These are phyloP conservation scores for Melinaea menophilus DNA, from an alignment of 2,888 invertebrate genomes.

Conservation along the genomic window DNA sequence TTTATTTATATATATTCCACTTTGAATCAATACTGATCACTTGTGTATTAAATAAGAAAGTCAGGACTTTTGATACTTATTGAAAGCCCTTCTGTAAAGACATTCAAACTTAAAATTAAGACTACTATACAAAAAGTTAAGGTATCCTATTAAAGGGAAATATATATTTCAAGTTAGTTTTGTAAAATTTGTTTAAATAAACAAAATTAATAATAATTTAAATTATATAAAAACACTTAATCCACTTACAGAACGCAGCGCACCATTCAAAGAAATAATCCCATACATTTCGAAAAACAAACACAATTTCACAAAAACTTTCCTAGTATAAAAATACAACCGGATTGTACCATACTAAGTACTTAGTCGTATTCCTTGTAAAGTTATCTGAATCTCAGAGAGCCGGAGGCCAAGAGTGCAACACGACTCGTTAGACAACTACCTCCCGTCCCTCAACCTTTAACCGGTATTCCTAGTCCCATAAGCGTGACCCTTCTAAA, in stretches of 20 bases:
- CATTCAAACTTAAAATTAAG: no score
- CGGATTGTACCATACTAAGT: slow-evolving; percentile 37
- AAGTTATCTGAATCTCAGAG: slow-evolving; percentile 59
- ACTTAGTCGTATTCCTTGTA: slow-evolving; percentile 46
- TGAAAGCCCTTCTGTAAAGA: no score
- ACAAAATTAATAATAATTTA: no score
- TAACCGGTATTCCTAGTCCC: slow-evolving; percentile 54
- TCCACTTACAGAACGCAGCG: slow-evolving; percentile 34
- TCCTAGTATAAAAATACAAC: slow-evolving; percentile 41
- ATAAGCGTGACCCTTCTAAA: slow-evolving; percentile 48
- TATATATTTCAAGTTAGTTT: no score
- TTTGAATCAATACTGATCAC: no score
- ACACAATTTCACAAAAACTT: slow-evolving; percentile 46
- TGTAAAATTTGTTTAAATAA: no score
- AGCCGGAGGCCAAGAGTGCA: slow-evolving; percentile 54
- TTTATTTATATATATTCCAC: no score
- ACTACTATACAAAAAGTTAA: no score
- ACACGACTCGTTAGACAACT: slow-evolving; percentile 51
- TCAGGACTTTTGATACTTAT: no score
- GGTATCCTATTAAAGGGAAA: no score
- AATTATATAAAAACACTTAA: slow-evolving; percentile 30
- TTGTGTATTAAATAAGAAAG: no score
- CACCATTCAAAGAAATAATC: slow-evolving; percentile 33
- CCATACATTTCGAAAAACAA: slow-evolving; percentile 30
- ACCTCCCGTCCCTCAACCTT: slow-evolving; percentile 33